Evolutionary conservation across 2,113 vertebrate genomes (phyloP), one percentile per base, ranked within the genome.

Genomic region (Urocolius indicus): DNA sequence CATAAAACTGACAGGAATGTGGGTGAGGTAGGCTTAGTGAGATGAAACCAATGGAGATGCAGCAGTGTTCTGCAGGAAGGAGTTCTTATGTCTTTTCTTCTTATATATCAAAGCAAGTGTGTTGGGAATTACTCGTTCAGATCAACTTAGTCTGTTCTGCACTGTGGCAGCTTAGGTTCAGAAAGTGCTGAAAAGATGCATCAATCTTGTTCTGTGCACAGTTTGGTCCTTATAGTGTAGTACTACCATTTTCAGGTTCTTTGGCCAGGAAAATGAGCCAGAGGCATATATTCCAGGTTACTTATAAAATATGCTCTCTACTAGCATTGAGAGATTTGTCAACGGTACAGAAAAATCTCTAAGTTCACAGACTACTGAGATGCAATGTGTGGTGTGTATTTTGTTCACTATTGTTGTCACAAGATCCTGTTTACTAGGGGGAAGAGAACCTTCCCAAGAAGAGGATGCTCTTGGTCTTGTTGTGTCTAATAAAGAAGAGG

Each of bases 401-500:
- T 69, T 80, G 59, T 93, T 86, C 29, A 57, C 68, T 71, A 16
- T 45, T 79, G n/a, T 63, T 75, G 63, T 67, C 72, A 88, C 24
- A 54, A 95, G 74, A 69, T 45, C 21, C 66, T 74, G 29, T 68
- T 79, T 73, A 55, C 94, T 97, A 97, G 4, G 99, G 99, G 20
- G 98, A 98, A 83, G 97, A 98, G 85, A 98, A 98, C 59, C 98
- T 98, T 10, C 98, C 98, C 7, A 95, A 96, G 86, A 99, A 99
- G 67, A 99, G 98, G 16, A 99, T 82, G 51, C 79, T 98, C 24
- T 89, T 96, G 57, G 98, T 97, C 66, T 90, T 59, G 74, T 98
- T 99, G 63, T 99, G 98, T 48, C 98, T 95, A 87, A 99, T 99
- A 84, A 99, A 98, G 95, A 99, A 99, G 49, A 99, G 94, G 95